Base-by-base conservation (phyloP, 2,888 invertebrate genomes). In the Clusia tigrina region DNA sequence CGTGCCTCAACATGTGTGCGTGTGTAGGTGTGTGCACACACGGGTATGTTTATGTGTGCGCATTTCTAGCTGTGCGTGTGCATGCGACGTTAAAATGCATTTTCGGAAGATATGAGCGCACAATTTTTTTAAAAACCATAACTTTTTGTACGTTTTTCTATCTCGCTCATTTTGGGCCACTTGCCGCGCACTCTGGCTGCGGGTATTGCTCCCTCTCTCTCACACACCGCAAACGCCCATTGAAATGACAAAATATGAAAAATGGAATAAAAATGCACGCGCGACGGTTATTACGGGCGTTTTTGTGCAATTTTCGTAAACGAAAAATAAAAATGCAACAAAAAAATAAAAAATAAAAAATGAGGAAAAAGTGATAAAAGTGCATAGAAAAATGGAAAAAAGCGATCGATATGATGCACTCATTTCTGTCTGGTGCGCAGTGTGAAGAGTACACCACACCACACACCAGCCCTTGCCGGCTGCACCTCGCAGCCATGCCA, bases 371-470 rank as follows among this genome's bases (percentile, higher is more conserved):
- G 60, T 58, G 63, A 68, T 65, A 69, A 69, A 71, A 71, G 68
- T 74, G 74, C 76, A 78, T 74, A 76, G 72, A 73, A 78, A 78
- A 75, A 78, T 72, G 78, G 68, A 70, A 79, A 78, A 80, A 79
- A 76, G 74, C 81, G 81, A 81, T 81, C 81, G 82, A 81, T 81
- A 82, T 79, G 81, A 79, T 80, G 81, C 81, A 81, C 81, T 81
- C 81, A 81, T 82, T 81, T 81, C 79, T 82, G 82, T 81, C 82
- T 81, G 81, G 81, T 77, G 79, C 80, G 80, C 75, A 74, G 73
- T 73, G 68, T 73, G 69, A 72, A 71, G 71, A 70, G 71, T 69
- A 65, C 66, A 71, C 52, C 66, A 66, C 62, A 58, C 68, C 69
- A 55, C 69, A 67, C 18, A 48, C 66, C 55, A 61, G 66, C 25